Evolutionary conservation across 2,888 invertebrate species (phyloP).

Genomic region (Tipula unca): DNA sequence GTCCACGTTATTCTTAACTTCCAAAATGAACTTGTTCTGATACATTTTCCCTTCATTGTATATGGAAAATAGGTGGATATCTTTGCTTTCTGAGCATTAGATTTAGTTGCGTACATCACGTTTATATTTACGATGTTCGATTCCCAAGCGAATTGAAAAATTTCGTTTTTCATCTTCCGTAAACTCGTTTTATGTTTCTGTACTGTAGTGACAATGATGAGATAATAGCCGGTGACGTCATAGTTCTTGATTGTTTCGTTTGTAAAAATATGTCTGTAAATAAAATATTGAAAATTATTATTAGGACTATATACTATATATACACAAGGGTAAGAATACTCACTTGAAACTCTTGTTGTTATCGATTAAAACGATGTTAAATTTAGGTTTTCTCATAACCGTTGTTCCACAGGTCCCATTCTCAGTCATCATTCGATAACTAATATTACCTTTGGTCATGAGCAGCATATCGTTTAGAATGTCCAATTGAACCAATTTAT

Average conservation of each 20-base stretch:
- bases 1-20: no score
- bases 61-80: constrained; percentile 26
- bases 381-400: neutral
- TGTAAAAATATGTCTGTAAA: neutral
- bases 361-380: neutral
- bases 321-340: neutral
- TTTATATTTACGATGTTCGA: constrained; percentile 22
- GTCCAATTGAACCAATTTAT: neutral
- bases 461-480: neutral
- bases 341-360: neutral
- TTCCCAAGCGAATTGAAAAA: constrained; percentile 22
- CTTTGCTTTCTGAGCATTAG: neutral
- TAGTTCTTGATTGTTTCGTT: neutral
- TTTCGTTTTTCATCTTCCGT: no score
- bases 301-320: no score
- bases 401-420: neutral
- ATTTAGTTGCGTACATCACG: neutral
- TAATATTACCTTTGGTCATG: neutral
- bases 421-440: neutral
- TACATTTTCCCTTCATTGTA: constrained; percentile 8
- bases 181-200: no score
- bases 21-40: neutral
- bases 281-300: neutral
- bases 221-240: neutral
- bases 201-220: no score